phyloP scores from a whole-genome alignment of 2,888 invertebrate species.

The Dynastes maya region DNA sequence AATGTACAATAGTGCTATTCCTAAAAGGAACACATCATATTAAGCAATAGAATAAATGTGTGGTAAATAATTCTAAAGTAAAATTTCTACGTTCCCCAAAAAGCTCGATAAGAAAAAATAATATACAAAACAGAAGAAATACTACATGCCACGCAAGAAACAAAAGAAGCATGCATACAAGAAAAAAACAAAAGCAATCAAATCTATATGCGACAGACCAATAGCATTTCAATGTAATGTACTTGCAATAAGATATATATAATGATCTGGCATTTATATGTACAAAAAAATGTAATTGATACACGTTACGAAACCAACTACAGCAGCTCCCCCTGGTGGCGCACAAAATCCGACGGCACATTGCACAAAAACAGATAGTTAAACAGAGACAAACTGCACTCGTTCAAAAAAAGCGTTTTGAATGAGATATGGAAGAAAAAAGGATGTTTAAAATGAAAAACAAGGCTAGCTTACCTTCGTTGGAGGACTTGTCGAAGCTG shows the following conservation, averaged over 20 bases:
- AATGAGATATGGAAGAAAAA: slow-evolving; percentile 8
- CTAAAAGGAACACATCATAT: too few species aligned
- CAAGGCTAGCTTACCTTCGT: slow-evolving; percentile 69
- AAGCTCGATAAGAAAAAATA: slow-evolving; percentile 4
- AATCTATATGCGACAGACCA: not conserved
- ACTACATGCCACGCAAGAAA: too few species aligned
- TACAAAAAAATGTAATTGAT: not conserved
- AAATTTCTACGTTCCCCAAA: not conserved
- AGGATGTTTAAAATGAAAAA: not conserved
- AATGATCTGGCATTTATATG: not conserved
- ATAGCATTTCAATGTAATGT: not conserved
- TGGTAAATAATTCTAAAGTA: not conserved
- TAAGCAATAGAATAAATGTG: too few species aligned
- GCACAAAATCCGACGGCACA: slow-evolving; percentile 39
- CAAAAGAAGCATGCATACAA: not conserved
- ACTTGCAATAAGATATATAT: not conserved
- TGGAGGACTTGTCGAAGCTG: slow-evolving; percentile 70
- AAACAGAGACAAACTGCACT: slow-evolving; percentile 29
- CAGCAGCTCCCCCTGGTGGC: slow-evolving; percentile 4
- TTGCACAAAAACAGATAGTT: slow-evolving; percentile 47
- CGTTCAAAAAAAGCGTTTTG: slow-evolving; percentile 5
- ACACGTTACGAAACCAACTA: not conserved
- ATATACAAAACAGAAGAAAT: not conserved
- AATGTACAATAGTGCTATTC: too few species aligned
- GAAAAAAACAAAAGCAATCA: slow-evolving; percentile 8